Conservation (phyloP, 2,888 invertebrate genomes). For the Coleophora flavipennella region DNA sequence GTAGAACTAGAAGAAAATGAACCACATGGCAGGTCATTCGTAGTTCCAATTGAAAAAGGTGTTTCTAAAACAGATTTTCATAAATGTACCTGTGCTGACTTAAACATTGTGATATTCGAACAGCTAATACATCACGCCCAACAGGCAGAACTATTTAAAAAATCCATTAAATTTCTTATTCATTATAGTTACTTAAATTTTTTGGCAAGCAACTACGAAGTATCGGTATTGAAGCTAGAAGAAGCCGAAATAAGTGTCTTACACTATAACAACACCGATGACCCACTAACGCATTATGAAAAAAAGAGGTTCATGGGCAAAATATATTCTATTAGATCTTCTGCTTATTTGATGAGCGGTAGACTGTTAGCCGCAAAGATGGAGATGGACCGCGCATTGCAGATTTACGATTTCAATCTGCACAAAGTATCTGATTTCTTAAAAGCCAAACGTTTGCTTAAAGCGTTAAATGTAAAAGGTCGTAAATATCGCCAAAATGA, state of each 20-base stretch:
- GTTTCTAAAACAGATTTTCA: conserved; percentile 45
- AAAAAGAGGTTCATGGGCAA: conserved; percentile 41
- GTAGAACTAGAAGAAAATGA: conserved; percentile 18
- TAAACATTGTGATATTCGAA: conserved; percentile 47
- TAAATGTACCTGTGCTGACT: conserved; percentile 51
- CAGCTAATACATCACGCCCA: conserved; percentile 54
- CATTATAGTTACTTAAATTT: conserved; percentile 40
- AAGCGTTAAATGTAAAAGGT: conserved; percentile 27
- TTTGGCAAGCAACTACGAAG: conserved; percentile 35
- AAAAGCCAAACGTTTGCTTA: conserved; percentile 27
- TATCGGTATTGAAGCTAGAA: conserved; percentile 36
- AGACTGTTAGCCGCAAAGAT: conserved; percentile 36
- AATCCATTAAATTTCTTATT: conserved; percentile 46
- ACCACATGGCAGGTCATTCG: conserved; percentile 5
- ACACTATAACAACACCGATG: conserved; percentile 19
- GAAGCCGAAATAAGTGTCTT: conserved; percentile 40
- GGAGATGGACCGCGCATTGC: conserved; percentile 39
- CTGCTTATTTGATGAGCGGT: conserved; percentile 32
- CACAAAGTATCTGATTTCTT: conserved; percentile 37
- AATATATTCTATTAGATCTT: conserved; percentile 49
- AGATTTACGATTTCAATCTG: conserved; percentile 41
- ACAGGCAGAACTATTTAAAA: conserved; percentile 48
- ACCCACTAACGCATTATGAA: conserved; percentile 22
- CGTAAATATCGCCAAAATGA: conserved; percentile 34
- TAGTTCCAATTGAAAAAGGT: conserved; percentile 20